phyloP scores from a whole-genome alignment of 2,888 invertebrate species.

The Luperina testacea region DNA sequence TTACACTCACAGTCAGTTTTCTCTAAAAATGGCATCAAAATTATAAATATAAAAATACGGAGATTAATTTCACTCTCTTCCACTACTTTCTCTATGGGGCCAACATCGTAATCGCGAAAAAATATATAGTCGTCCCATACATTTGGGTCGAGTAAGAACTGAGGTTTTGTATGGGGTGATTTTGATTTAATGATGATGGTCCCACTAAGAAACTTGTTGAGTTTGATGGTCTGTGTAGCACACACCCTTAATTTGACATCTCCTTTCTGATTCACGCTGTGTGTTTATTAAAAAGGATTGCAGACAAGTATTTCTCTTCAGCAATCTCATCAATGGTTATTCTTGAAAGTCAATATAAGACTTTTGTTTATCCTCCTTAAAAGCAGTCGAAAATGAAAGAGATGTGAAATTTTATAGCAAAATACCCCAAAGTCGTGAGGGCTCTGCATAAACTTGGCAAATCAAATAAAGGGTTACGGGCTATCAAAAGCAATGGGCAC shows the following conservation, averaged over 20 bases:
- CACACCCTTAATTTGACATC: too few species aligned
- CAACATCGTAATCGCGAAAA: too few species aligned
- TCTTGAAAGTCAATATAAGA: neutral
- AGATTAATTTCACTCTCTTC: neutral
- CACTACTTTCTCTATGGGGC: too few species aligned
- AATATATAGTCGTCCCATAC: too few species aligned
- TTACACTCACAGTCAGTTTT: neutral
- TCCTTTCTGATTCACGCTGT: too few species aligned
- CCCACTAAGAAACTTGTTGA: too few species aligned
- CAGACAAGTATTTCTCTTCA: too few species aligned
- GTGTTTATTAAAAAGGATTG: neutral
- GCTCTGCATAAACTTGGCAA: slow-evolving; percentile 34
- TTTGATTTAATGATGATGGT: too few species aligned
- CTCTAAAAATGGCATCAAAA: neutral
- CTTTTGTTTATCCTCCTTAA: neutral
- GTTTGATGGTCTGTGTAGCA: too few species aligned
- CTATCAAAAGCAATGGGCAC: slow-evolving; percentile 53
- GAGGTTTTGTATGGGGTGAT: too few species aligned
- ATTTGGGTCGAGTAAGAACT: too few species aligned
- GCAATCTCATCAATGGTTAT: neutral
- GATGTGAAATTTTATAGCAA: slow-evolving; percentile 33
- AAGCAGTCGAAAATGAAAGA: slow-evolving; percentile 10
- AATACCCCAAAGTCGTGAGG: slow-evolving; percentile 29
- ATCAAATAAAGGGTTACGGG: slow-evolving; percentile 57
- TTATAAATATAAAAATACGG: neutral